Base-by-base conservation (phyloP, 2,797 vertebrate genomes). In the Tinamus major region DNA sequence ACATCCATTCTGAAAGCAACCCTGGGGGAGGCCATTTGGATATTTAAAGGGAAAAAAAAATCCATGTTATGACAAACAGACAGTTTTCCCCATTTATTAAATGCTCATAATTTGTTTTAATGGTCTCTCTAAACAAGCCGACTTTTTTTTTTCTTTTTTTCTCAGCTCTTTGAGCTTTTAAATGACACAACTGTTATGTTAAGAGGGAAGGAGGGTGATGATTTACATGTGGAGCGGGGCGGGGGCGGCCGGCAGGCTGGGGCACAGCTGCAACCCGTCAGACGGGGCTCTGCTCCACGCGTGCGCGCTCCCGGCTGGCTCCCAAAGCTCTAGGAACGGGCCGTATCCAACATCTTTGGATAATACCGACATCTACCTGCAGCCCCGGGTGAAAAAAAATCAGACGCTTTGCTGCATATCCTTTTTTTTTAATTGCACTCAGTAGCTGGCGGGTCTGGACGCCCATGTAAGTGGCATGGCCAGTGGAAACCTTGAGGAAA, bases 41-140 rank as follows among this genome's bases (percentile, higher is more conserved):
- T 92, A 81, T 96, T 95, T 93, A 94, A 95, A 94, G 92, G 82
- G 89, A 94, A 94, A 96, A 90, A 90, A 95, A 96, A 90, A 92
- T 75, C 92, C 37, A 46, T 97, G 96, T 97, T 97, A 97, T 94
- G 87, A 97, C 95, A 96, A 97, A 95, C 92, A 88, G 96, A 96
- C 89, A 79, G 92, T 94, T 95, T 87, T 93, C 62, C 75, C 91
- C 96, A 97, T 96, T 96, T 97, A 96, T 97, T 97, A 95, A 96
- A 96, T 95, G 93, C 90, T 97, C 95, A 96, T 95, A 78, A 96
- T 97, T 97, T 96, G 95, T 97, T 97, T 96, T 96, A 96, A 96
- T 96, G 93, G 94, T 96, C 93, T 94, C 94, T 96, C 95, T 96
- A 97, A 97, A 97, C 96, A 97, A 94, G 92, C 35, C 87, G 93